Evolutionary conservation across 2,888 invertebrate species (phyloP).

Genomic region (Phalera bucephala): DNA sequence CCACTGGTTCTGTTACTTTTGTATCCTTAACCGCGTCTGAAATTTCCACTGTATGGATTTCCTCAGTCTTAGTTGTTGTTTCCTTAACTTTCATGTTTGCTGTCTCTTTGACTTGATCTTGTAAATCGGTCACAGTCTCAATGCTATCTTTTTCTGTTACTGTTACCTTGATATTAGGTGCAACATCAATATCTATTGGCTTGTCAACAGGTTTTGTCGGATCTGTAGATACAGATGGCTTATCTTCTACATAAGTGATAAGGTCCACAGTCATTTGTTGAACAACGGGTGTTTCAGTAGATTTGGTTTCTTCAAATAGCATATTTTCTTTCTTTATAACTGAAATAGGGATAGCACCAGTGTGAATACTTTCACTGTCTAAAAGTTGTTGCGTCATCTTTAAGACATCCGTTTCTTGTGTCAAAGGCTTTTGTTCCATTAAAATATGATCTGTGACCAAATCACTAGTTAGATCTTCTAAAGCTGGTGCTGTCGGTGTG

Average conservation of each 20-base stretch:
- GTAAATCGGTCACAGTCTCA: neutral
- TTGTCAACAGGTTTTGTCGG: neutral
- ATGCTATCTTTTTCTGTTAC: slow-evolving; percentile 6
- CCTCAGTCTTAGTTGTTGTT: too few relatives aligned
- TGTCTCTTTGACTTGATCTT: neutral
- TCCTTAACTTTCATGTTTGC: too few relatives aligned
- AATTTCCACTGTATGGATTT: too few relatives aligned
- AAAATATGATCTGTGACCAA: slow-evolving; percentile 9
- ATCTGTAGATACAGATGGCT: neutral
- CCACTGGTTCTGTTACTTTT: neutral
- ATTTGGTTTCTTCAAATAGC: neutral
- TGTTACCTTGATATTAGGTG: slow-evolving; percentile 12
- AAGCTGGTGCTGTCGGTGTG: neutral
- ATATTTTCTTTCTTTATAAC: slow-evolving; percentile 1
- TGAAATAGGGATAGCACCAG: slow-evolving; percentile 10
- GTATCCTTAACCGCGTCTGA: neutral
- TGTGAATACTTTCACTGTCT: slow-evolving; percentile 34
- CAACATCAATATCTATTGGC: slow-evolving; percentile 10
- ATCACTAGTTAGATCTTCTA: slow-evolving; percentile 1
- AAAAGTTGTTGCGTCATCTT: slow-evolving; percentile 36
- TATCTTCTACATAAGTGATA: slow-evolving; percentile 1
- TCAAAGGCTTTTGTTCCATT: slow-evolving; percentile 9
- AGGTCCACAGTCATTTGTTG: slow-evolving; percentile 4
- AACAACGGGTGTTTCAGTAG: slow-evolving; percentile 1
- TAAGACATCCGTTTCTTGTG: slow-evolving; percentile 20